A percentile compares a stretch with the other conserved stretches of the same genome.
phyloP scores from a whole-genome alignment of 2,888 invertebrate species.

The Deilephila elpenor region DNA sequence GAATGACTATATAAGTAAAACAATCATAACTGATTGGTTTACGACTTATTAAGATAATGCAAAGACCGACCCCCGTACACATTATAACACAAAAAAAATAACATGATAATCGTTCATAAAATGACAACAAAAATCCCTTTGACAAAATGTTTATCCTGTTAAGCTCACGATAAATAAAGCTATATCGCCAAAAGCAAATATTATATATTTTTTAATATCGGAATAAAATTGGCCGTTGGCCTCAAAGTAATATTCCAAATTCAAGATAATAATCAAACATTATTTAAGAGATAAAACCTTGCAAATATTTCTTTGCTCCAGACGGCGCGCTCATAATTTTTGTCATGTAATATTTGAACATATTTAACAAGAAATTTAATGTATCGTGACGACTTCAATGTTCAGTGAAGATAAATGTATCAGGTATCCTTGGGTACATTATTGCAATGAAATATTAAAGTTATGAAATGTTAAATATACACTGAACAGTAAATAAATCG shows the following conservation, averaged over 20 bases:
- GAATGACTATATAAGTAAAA: too few species aligned
- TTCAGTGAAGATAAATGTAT: neutral
- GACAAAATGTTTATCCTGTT: neutral
- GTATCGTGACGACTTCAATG: neutral
- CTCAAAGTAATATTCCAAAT: constrained; percentile 3
- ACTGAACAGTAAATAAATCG: too few species aligned
- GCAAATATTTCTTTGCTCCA: neutral
- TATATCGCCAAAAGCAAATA: neutral
- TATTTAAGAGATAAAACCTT: neutral
- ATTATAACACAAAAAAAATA: too few species aligned
- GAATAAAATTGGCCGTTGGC: neutral
- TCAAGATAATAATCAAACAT: constrained; percentile 4
- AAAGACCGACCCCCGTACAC: too few species aligned
- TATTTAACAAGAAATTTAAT: constrained; percentile 5
- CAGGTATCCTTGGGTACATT: neutral
- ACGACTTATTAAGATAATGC: too few species aligned
- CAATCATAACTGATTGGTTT: too few species aligned
- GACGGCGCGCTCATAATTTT: neutral
- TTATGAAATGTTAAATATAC: neutral
- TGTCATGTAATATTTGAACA: constrained; percentile 1
- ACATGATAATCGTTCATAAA: neutral
- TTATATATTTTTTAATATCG: neutral
- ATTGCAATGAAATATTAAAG: neutral
- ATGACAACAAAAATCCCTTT: neutral
- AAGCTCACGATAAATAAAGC: neutral